A percentile compares a stretch with the other conserved stretches of the same genome.
Conservation (phyloP, 2,113 vertebrate species). For the Hylia prasina region DNA sequence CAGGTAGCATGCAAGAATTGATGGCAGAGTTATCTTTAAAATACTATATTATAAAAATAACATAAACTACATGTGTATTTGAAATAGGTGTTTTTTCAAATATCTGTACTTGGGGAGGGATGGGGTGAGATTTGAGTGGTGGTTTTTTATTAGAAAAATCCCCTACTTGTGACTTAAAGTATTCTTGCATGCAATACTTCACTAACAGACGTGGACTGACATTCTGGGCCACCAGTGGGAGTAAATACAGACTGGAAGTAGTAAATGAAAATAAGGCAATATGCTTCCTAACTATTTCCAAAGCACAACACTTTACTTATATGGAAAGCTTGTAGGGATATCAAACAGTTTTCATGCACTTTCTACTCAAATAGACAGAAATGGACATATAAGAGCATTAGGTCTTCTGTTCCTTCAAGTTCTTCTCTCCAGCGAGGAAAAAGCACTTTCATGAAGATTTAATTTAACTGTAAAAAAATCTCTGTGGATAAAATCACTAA, state of each 20-base stretch:
- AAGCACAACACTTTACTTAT: background rate
- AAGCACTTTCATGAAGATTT: background rate
- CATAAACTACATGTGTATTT: background rate
- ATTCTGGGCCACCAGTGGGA: background rate
- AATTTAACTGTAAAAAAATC: conserved; percentile 24
- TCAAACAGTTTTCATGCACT: background rate
- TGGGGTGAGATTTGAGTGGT: fast-evolving
- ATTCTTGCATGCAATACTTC: background rate
- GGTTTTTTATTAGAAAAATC: background rate
- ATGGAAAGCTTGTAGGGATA: background rate
- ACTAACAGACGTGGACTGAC: background rate
- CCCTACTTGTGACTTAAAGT: background rate
- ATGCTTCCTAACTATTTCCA: background rate
- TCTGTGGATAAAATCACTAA: conserved; percentile 19
- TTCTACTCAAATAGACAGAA: background rate
- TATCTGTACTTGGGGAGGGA: background rate
- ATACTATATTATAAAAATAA: background rate
- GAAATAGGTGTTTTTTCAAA: background rate
- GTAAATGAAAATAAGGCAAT: background rate
- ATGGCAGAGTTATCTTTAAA: background rate
- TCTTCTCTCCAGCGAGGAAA: background rate
- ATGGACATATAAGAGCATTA: background rate
- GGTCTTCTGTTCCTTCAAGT: background rate
- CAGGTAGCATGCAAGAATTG: background rate
- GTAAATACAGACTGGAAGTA: background rate